A percentile compares a stretch with the other conserved stretches of the same genome.
Conservation (phyloP, 2,113 vertebrate species). For the Scomber colias region DNA sequence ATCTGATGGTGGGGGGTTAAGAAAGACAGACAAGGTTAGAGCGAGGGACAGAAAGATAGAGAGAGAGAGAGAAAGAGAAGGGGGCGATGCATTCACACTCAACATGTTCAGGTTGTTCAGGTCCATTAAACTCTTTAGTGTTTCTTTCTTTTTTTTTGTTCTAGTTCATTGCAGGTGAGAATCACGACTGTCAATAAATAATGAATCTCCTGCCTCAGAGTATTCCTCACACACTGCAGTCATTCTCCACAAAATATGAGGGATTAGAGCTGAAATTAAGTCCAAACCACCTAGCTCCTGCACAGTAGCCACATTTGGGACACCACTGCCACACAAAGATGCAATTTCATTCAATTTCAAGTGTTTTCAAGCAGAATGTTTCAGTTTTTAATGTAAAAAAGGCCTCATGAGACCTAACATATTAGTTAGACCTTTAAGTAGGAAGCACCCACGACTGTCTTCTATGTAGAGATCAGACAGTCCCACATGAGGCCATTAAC, state of each 20-base stretch:
- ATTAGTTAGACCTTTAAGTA: too few species aligned
- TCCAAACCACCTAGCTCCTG: too few species aligned
- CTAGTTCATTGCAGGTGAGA: constrained; percentile 31
- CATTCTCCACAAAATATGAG: background rate
- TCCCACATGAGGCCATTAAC: background rate
- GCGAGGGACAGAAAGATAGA: background rate
- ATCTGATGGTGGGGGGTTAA: constrained; percentile 72
- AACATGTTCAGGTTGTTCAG: constrained; percentile 32
- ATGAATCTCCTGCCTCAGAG: background rate
- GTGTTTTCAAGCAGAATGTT: too few species aligned
- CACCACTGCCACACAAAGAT: too few species aligned
- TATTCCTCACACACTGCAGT: background rate
- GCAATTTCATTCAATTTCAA: too few species aligned
- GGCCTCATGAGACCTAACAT: too few species aligned
- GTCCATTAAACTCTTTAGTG: constrained; percentile 37
- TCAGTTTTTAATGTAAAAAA: too few species aligned
- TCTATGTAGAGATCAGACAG: too few species aligned
- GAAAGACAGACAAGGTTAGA: constrained; percentile 70
- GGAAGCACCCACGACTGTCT: too few species aligned
- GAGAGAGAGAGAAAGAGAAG: background rate
- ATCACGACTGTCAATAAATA: background rate
- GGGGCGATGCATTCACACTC: constrained; percentile 29
- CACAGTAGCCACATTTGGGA: too few species aligned
- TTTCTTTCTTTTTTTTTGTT: constrained; percentile 15
- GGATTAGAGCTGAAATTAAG: background rate